Conservation (phyloP, 1,140 invertebrate species). For the Cherax quadricarinatus region DNA sequence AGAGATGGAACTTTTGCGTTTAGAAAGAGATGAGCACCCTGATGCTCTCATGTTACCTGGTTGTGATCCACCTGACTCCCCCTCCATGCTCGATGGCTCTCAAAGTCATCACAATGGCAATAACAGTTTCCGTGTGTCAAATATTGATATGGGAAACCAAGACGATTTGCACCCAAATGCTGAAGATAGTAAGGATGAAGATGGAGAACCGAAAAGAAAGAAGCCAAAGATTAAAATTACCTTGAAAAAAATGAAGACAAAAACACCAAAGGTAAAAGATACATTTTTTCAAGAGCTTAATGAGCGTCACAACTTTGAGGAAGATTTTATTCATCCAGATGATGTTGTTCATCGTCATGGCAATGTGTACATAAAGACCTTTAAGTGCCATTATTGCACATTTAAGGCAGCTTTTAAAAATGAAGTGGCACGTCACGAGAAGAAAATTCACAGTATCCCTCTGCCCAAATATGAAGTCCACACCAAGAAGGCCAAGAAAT, state of each 20-base stretch:
- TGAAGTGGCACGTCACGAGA: slow-evolving; percentile 79
- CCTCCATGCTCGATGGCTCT: slow-evolving; percentile 25
- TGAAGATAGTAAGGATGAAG: slow-evolving; percentile 75
- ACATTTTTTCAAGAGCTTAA: slow-evolving; percentile 72
- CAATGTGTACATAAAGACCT: slow-evolving; percentile 77
- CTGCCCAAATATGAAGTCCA: slow-evolving; percentile 40
- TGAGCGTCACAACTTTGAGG: slow-evolving; percentile 75
- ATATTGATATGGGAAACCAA: slow-evolving; percentile 80
- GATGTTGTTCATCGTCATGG: slow-evolving; percentile 78
- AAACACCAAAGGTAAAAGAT: slow-evolving; percentile 71
- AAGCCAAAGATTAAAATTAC: slow-evolving; percentile 74
- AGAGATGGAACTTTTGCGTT: slow-evolving; percentile 79
- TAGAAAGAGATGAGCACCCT: slow-evolving; percentile 72
- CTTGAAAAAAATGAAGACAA: slow-evolving; percentile 75
- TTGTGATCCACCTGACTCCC: slow-evolving; percentile 25
- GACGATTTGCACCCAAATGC: slow-evolving; percentile 70
- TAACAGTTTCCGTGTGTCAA: slow-evolving; percentile 70
- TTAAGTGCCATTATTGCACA: slow-evolving; percentile 78
- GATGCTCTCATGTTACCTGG: slow-evolving; percentile 68
- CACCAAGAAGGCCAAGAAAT: slow-evolving; percentile 55
- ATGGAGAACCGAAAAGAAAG: slow-evolving; percentile 72
- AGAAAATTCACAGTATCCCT: slow-evolving; percentile 76
- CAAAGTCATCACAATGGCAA: slow-evolving; percentile 52
- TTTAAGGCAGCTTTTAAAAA: slow-evolving; percentile 80
- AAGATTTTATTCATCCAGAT: slow-evolving; percentile 79